Base-by-base conservation (phyloP, 2,113 vertebrate genomes). In the Odocoileus hemionus region DNA sequence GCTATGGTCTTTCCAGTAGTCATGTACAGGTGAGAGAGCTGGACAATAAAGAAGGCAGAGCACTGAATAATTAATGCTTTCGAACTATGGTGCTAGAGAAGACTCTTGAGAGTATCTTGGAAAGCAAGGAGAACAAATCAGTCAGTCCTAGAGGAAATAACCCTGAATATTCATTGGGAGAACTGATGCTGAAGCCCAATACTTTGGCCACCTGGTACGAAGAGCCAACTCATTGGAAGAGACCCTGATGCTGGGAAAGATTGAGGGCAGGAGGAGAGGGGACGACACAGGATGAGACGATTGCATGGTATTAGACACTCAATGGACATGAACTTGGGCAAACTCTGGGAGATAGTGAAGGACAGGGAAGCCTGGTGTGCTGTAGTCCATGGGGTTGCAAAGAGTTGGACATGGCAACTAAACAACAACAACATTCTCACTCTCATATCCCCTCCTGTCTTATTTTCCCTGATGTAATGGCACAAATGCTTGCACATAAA, bases 1-100 rank as follows among this genome's bases (percentile, higher is more conserved):
- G 64, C 17, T 67, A 11, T 36, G 64, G 64, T 67, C n/a, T 67
- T 64, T 67, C 64, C 64, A 36, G 33, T 67, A 21, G 64, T 21
- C 33, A 19, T 21, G 64, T 36, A 36, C 64, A 36, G 64, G 11
- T 36, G 33, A 36, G 33, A 67, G 33, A 67, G 64, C 33, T n/a
- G 30, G 30, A 17, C 5, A 61, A 33, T n/a, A 9, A n/a, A 17
- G 61, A 64, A 64, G 15, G 15, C 30, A 64, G 61, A 64, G 30
- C 1, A 3, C 61, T 67, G 64, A 36, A 67, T n/a, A 67, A 67
- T 36, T 21, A 11, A 67, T 67, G 64, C 8, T 67, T 67, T 67
- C 0, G 0, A 67, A 67, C 33, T 67, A 33, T 67, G 64, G 33
- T 67, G 17, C 17, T 36, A 11, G 64, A n/a, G 33, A 67, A 67